Conservation (phyloP, 2,797 vertebrate genomes). For the Sus cebifrons region DNA sequence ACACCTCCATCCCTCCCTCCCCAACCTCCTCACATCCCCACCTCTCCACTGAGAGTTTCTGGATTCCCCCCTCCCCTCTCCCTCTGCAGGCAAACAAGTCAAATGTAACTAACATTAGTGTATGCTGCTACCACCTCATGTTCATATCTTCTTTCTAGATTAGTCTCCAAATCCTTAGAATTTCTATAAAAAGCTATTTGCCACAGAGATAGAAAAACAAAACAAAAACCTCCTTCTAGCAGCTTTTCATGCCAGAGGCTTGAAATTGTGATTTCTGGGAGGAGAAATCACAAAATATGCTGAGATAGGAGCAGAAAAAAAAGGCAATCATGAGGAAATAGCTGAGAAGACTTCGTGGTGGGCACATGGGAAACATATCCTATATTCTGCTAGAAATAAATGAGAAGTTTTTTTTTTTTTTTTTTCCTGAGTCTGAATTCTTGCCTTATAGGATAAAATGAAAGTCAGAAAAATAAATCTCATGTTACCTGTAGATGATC, state of each 20-base stretch:
- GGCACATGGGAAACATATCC: background rate
- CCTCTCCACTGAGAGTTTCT: accelerated
- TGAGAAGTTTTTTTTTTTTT: background rate
- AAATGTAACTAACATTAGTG: background rate
- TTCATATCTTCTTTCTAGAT: background rate
- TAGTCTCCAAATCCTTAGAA: background rate
- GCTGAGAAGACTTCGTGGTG: background rate
- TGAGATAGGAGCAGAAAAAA: background rate
- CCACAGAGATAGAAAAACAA: background rate
- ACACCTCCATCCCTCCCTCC: background rate
- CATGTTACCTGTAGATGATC: background rate
- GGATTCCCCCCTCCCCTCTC: background rate
- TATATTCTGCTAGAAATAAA: background rate
- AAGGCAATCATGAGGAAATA: background rate
- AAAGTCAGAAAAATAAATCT: background rate
- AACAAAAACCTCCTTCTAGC: background rate
- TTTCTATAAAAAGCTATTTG: background rate
- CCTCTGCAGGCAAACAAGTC: background rate
- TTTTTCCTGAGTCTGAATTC: background rate
- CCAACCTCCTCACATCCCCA: no score
- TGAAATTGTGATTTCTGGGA: constrained; percentile 18
- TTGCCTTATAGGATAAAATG: background rate
- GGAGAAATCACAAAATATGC: background rate
- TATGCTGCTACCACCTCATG: background rate
- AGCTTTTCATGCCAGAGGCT: background rate